Evolutionary conservation across 1,140 invertebrate species (phyloP).

Genomic region (Lamellibrachia luymesi): DNA sequence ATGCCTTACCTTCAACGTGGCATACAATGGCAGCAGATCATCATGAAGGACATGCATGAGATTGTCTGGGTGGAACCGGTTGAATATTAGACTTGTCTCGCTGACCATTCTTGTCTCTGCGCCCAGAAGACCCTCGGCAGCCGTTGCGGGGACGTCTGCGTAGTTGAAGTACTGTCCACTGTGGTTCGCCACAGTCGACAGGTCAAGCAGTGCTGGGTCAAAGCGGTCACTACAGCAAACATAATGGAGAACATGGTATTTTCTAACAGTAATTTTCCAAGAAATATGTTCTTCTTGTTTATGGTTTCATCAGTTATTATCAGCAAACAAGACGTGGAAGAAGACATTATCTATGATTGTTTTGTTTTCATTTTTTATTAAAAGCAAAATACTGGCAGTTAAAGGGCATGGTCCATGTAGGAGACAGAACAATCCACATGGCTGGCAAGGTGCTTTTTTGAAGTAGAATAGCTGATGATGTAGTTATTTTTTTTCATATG

Average conservation of each 20-base stretch:
- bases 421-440: too few relatives aligned
- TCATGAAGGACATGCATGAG: constrained; percentile 65
- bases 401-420: too few relatives aligned
- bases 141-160: constrained; percentile 41
- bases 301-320: too few relatives aligned
- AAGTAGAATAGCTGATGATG: too few relatives aligned
- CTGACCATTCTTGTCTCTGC: constrained; percentile 30
- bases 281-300: too few relatives aligned
- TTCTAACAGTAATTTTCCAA: too few relatives aligned
- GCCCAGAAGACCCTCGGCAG: constrained; percentile 20
- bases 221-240: constrained; percentile 27
- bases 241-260: background rate
- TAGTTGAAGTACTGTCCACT: constrained; percentile 48
- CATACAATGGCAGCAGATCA: constrained; percentile 60
- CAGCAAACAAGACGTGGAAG: too few relatives aligned
- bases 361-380: too few relatives aligned
- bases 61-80: constrained; percentile 62
- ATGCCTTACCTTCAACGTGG: constrained; percentile 42
- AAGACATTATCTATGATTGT: too few relatives aligned
- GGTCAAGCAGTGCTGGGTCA: constrained; percentile 38
- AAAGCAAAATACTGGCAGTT: too few relatives aligned
- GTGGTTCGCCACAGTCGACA: constrained; percentile 54
- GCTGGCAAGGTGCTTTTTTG: too few relatives aligned
- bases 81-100: constrained; percentile 40
- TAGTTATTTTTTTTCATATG: too few relatives aligned